Percentiles rank a stretch among this genome's conserved stretches.
Conservation (phyloP, 2,113 vertebrate genomes). For the Heterotilapia buettikoferi region DNA sequence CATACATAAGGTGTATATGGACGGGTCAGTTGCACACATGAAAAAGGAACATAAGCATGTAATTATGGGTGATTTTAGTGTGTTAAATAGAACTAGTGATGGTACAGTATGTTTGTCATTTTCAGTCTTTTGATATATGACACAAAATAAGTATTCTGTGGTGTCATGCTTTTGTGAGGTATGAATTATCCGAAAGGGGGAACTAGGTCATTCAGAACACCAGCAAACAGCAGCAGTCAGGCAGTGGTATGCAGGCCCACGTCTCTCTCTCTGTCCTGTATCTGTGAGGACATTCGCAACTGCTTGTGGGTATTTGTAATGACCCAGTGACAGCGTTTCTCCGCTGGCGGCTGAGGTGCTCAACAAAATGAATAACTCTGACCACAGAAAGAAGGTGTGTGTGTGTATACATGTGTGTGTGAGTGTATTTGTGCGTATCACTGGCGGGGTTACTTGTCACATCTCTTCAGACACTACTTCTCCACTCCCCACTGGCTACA, state of each 20-base stretch:
- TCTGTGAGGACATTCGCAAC: slow-evolving; percentile 46
- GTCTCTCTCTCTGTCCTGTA: slow-evolving; percentile 22
- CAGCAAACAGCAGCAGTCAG: slow-evolving; percentile 32
- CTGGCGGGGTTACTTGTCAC: slow-evolving; percentile 31
- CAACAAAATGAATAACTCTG: slow-evolving; percentile 58
- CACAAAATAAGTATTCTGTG: background rate
- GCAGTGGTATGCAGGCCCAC: background rate
- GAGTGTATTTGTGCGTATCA: slow-evolving; percentile 18
- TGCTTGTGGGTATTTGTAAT: slow-evolving; percentile 56
- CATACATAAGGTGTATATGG: background rate
- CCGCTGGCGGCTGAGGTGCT: slow-evolving; percentile 46
- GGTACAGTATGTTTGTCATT: background rate
- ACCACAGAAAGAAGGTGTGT: slow-evolving; percentile 6
- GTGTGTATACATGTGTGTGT: background rate
- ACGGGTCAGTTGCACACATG: background rate
- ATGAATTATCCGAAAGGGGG: background rate
- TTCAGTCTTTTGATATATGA: background rate
- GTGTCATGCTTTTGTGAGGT: slow-evolving; percentile 14
- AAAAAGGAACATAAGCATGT: background rate
- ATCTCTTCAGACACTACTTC: slow-evolving; percentile 35
- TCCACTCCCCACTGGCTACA: slow-evolving; percentile 36
- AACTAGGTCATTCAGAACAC: slow-evolving; percentile 55
- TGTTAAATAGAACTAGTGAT: background rate
- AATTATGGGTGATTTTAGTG: background rate
- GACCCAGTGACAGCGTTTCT: slow-evolving; percentile 53